These are phyloP conservation scores for Dolichotis patagonum DNA, from an alignment of 2,113 vertebrate species.

Conservation along the genomic window DNA sequence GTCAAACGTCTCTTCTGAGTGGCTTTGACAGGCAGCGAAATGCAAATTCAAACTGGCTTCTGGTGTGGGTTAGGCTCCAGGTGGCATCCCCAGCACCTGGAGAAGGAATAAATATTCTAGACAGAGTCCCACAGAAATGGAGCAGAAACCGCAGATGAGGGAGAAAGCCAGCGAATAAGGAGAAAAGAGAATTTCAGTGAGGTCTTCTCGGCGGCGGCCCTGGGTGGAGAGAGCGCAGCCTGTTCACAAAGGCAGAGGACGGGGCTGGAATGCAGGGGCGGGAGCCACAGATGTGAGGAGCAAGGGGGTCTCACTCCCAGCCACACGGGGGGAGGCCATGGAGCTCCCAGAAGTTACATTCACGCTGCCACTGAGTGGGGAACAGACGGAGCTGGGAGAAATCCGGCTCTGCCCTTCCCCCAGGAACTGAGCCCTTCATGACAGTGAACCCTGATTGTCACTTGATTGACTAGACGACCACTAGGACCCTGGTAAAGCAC, in stretches of 20 bases:
- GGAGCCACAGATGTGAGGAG: neutral
- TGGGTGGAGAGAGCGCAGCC: neutral
- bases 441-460: neutral
- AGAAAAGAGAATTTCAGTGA: neutral
- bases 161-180: neutral
- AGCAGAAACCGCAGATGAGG: neutral
- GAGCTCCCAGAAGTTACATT: neutral
- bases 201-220: neutral
- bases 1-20: neutral
- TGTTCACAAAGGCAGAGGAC: neutral
- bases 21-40: no score
- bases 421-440: neutral
- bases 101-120: neutral
- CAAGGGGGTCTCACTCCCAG: neutral
- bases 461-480: neutral
- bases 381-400: neutral
- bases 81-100: neutral
- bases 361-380: neutral
- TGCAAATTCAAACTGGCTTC: neutral
- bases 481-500: neutral
- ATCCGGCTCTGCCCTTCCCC: neutral
- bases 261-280: neutral
- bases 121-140: neutral
- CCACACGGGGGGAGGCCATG: neutral
- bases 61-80: neutral